Evolutionary conservation across 2,797 vertebrate genomes (phyloP).

Genomic region (Micropoecilia bifurca): DNA sequence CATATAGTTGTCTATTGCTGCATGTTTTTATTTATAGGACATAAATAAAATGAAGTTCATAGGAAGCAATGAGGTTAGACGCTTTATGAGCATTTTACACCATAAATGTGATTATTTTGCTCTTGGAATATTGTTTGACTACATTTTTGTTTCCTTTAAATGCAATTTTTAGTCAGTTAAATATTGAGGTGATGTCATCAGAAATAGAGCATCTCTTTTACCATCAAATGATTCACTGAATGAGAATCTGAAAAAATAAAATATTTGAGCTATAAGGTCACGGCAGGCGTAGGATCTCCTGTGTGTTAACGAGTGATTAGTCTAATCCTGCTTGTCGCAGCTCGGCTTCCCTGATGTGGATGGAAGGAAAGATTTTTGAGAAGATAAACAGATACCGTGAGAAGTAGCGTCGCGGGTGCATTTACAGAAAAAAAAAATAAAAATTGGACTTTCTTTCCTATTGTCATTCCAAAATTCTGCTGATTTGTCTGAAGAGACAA

Average conservation of each 20-base stretch:
- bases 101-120: not conserved
- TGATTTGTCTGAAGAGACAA: not conserved
- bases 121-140: not conserved
- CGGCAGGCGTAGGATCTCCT: constrained; percentile 54
- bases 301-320: constrained; percentile 69
- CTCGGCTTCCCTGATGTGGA: constrained; percentile 69
- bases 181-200: not conserved
- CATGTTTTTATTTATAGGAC: not conserved
- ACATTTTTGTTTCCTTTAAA: not conserved
- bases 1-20: not conserved
- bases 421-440: constrained; percentile 12
- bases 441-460: constrained; percentile 13
- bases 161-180: not conserved
- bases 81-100: no score
- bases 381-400: constrained; percentile 47
- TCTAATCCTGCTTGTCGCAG: constrained; percentile 73
- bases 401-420: constrained; percentile 42
- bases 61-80: not conserved
- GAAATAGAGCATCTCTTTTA: not conserved
- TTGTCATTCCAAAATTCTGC: not conserved
- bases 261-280: constrained; percentile 65
- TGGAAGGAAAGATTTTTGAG: constrained; percentile 55
- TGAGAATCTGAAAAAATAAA: constrained; percentile 26
- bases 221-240: constrained; percentile 1
- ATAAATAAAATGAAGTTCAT: not conserved